Conservation (phyloP, 2,888 invertebrate genomes). For the Autographa gamma region DNA sequence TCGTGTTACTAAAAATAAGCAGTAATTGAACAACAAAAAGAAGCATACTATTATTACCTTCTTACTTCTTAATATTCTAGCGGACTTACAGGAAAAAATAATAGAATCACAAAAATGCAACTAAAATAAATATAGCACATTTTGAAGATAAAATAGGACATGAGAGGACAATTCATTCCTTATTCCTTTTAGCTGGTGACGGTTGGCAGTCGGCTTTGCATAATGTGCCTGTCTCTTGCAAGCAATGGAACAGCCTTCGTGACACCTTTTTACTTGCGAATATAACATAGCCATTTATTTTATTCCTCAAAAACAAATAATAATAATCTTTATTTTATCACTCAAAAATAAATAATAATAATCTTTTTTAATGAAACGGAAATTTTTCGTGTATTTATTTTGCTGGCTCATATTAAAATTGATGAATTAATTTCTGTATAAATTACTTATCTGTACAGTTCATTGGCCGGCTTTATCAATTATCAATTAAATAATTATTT, state of each 20-base stretch:
- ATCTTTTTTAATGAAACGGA: too few species aligned
- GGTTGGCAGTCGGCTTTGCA: slow-evolving; percentile 3
- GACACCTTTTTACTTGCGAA: neutral
- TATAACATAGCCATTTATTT: neutral
- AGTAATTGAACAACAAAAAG: too few species aligned
- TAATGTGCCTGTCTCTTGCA: neutral
- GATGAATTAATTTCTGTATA: neutral
- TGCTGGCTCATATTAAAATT: neutral
- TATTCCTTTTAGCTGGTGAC: slow-evolving; percentile 2
- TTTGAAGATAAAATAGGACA: neutral
- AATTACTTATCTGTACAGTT: neutral
- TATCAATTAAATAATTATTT: slow-evolving; percentile 3
- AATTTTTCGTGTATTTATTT: neutral
- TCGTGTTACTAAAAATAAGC: too few species aligned
- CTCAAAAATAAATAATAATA: too few species aligned
- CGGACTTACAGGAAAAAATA: neutral
- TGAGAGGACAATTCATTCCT: neutral
- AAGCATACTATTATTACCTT: too few species aligned
- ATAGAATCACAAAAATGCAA: neutral
- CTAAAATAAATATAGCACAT: neutral
- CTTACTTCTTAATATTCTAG: too few species aligned
- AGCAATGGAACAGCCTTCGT: neutral
- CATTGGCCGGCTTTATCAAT: neutral
- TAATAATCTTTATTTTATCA: too few species aligned
- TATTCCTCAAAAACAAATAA: too few species aligned